Evolutionary conservation across 2,888 invertebrate genomes (phyloP).

Genomic region (Homarus gammarus): DNA sequence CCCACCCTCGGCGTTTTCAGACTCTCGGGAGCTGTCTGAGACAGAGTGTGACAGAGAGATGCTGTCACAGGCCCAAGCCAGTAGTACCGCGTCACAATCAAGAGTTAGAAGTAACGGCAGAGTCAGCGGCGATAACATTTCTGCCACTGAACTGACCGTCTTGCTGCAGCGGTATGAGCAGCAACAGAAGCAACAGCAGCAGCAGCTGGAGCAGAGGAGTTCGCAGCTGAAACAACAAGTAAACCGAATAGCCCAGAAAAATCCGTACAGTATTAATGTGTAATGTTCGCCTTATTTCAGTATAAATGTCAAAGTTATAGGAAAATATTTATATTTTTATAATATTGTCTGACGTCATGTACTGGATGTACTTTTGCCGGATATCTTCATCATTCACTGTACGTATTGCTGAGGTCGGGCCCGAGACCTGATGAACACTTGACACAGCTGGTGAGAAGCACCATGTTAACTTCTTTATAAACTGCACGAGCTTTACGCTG

Average conservation of each 20-base stretch:
- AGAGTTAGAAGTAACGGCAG: neutral
- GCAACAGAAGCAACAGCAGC: neutral
- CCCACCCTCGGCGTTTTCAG: conserved; percentile 29
- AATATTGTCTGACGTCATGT: no score
- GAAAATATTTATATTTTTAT: neutral
- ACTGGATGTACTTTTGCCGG: no score
- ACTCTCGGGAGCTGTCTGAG: conserved; percentile 18
- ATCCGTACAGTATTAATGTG: conserved; percentile 9
- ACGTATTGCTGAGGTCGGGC: no score
- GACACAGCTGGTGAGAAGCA: no score
- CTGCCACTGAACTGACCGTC: neutral
- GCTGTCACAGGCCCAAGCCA: neutral
- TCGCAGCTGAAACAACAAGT: neutral
- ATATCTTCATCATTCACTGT: no score
- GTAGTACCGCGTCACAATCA: neutral
- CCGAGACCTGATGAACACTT: no score
- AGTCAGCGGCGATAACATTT: neutral
- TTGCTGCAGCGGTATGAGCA: neutral
- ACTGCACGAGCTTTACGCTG: no score
- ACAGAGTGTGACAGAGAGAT: conserved; percentile 25
- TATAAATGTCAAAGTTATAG: neutral
- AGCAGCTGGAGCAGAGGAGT: neutral
- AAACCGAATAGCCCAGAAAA: neutral
- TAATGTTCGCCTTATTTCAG: neutral
- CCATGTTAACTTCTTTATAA: no score